phyloP scores from a whole-genome alignment of 1,140 invertebrate species.

The Lordiphosa stackelbergi region DNA sequence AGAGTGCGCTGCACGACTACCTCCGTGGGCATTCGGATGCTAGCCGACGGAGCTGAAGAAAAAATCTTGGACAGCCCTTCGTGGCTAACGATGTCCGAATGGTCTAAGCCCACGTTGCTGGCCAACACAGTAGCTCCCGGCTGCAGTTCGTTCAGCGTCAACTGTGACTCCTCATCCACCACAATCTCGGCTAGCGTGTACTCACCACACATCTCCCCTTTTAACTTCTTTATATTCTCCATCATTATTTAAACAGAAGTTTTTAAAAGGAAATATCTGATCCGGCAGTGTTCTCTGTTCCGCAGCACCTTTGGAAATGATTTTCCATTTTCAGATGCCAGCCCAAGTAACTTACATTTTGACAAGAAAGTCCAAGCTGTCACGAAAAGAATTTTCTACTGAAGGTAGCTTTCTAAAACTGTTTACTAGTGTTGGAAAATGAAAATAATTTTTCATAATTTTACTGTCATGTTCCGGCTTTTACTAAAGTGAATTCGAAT shows the following conservation, averaged over 20 bases:
- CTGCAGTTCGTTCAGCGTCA: constrained; percentile 28
- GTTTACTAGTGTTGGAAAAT: too few relatives aligned
- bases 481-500: too few relatives aligned
- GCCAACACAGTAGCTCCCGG: constrained; percentile 45
- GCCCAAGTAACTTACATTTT: not conserved
- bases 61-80: constrained; percentile 41
- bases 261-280: not conserved
- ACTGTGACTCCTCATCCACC: constrained; percentile 25
- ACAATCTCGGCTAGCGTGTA: constrained; percentile 50
- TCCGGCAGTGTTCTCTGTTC: not conserved
- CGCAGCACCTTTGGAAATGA: constrained; percentile 13
- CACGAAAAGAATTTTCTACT: not conserved
- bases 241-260: not conserved
- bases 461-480: too few relatives aligned
- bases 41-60: not conserved
- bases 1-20: constrained; percentile 51
- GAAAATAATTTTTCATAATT: too few relatives aligned
- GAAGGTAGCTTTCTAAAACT: too few relatives aligned
- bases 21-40: constrained; percentile 33
- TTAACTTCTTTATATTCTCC: not conserved
- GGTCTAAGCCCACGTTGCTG: constrained; percentile 28
- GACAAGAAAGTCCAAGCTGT: constrained; percentile 20
- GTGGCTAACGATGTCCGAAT: constrained; percentile 20
- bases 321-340: not conserved
- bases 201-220: constrained; percentile 13